Base-by-base conservation (phyloP, 64 coral and sea anemone genomes). In the Porites lutea region DNA sequence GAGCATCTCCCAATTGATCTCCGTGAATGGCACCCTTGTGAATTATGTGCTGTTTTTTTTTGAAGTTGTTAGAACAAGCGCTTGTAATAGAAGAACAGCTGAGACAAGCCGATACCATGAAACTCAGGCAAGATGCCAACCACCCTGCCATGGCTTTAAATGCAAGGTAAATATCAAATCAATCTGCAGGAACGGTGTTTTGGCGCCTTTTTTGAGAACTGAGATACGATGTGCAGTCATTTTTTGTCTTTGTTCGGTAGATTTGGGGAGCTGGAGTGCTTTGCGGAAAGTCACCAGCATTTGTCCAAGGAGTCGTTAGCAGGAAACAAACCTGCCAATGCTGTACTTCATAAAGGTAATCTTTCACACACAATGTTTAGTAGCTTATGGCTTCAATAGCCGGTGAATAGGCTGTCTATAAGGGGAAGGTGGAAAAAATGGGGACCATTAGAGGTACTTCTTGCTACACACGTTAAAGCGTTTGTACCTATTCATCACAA, bases 241-340 rank as follows among this genome's bases (percentile, higher is more conserved):
- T 27, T 69, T 23, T 13, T 65, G 15, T 18, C 76, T 13, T 83
- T 57, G 78, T 45, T 80, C 88, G 3, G 2, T 75, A 99, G 97
- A 72, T 99, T 99, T 92, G 91, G 94, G 62, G 97, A 99, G 49
- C 83, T 99, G 52, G 94, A 99, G 52, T 99, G 97, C 71, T 63
- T 99, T 19, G 97, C 97, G 23, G 97, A 99, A 72, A 99, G 97
- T 91, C 97, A 99, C 68, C 97, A 99, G 65, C 97, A 99, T 73
- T 88, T 99, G 43, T 99, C 97, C 2, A 99, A 99, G 65, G 97
- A 99, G 68, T 99, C 97, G 1, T 85, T 99, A 14, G 89, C 91
- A 54, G 97, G 97, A 58, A 99, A 99, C 59, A 99, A 99, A 55
- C 97, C 97, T 45, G 97, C 97, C 7, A 99, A 99, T 73, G 97